A percentile compares a stretch with the other conserved stretches of the same genome.
phyloP scores from a whole-genome alignment of 1,140 invertebrate genomes.

The Drosophila orena region DNA sequence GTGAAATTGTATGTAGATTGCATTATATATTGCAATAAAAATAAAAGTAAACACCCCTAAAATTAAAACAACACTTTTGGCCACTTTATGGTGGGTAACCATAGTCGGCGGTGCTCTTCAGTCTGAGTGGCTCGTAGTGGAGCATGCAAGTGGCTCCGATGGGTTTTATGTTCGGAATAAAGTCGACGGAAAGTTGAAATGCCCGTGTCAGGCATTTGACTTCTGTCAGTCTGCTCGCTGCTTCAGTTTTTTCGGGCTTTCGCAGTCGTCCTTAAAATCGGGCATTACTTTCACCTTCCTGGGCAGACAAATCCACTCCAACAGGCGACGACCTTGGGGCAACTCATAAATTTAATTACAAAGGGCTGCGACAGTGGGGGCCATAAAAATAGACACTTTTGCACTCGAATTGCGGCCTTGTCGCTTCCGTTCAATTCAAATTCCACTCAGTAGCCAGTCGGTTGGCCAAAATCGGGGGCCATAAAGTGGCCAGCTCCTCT shows the following conservation, averaged over 20 bases:
- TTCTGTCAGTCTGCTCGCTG: too few species aligned
- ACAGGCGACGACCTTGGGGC: slow-evolving; percentile 54
- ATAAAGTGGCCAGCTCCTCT: slow-evolving; percentile 49
- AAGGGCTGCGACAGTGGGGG: slow-evolving; percentile 29
- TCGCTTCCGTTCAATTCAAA: slow-evolving; percentile 25
- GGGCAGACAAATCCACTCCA: slow-evolving; percentile 5
- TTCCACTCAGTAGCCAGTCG: slow-evolving; percentile 12
- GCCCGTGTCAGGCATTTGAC: slow-evolving; percentile 37
- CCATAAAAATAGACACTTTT: slow-evolving; percentile 67
- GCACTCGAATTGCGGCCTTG: slow-evolving; percentile 13
- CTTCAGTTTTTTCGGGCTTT: too few species aligned
- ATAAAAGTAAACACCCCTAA: slow-evolving; percentile 73
- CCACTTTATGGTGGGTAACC: slow-evolving; percentile 44
- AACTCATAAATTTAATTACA: slow-evolving; percentile 62
- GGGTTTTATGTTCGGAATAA: slow-evolving; percentile 56
- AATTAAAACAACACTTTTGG: slow-evolving; percentile 75
- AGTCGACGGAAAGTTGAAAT: slow-evolving; percentile 33
- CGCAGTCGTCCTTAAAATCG: slow-evolving; percentile 35
- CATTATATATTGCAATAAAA: slow-evolving; percentile 79
- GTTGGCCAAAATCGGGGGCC: slow-evolving; percentile 41
- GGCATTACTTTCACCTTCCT: slow-evolving; percentile 52
- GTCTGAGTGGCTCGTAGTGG: slow-evolving; percentile 6
- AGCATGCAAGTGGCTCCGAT: slow-evolving; percentile 22
- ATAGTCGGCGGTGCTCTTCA: slow-evolving; percentile 2
- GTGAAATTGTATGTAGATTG: slow-evolving; percentile 74